Evolutionary conservation across 2,797 vertebrate species (phyloP).

Genomic region (Muraenolepis orangiensis): DNA sequence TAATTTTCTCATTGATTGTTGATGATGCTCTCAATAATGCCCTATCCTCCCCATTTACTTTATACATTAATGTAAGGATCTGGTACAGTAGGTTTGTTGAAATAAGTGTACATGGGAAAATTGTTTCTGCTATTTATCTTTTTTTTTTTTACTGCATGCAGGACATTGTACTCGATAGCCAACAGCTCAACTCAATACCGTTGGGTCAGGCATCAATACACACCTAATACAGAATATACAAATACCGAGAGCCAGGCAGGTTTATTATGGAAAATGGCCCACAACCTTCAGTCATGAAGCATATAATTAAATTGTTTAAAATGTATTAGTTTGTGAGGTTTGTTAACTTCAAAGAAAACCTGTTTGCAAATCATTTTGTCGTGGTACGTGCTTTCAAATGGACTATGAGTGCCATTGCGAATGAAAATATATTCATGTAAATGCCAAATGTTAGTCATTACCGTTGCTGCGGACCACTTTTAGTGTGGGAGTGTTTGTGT

Average conservation of each 20-base stretch:
- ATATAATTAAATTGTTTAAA: background rate
- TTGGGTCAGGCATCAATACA: no score
- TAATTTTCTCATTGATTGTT: no score
- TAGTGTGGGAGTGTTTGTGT: slow-evolving; percentile 52
- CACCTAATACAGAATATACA: background rate
- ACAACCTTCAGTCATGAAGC: background rate
- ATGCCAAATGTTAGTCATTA: slow-evolving; percentile 12
- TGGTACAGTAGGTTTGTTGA: no score
- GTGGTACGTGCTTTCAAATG: slow-evolving; percentile 15
- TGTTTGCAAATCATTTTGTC: background rate
- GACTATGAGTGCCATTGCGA: slow-evolving; percentile 1
- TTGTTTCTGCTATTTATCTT: background rate
- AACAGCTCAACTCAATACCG: no score
- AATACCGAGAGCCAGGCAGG: background rate
- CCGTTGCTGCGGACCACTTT: background rate
- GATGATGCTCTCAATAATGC: no score
- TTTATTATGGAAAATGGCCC: no score
- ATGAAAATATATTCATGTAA: slow-evolving; percentile 14
- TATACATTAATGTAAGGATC: no score
- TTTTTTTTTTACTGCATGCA: background rate
- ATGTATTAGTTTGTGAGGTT: slow-evolving; percentile 7
- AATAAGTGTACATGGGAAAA: no score
- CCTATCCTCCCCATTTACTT: no score
- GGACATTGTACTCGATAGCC: no score
- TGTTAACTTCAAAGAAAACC: slow-evolving; percentile 6